Base-by-base conservation (phyloP, 2,113 vertebrate species). In the Egretta garzetta region DNA sequence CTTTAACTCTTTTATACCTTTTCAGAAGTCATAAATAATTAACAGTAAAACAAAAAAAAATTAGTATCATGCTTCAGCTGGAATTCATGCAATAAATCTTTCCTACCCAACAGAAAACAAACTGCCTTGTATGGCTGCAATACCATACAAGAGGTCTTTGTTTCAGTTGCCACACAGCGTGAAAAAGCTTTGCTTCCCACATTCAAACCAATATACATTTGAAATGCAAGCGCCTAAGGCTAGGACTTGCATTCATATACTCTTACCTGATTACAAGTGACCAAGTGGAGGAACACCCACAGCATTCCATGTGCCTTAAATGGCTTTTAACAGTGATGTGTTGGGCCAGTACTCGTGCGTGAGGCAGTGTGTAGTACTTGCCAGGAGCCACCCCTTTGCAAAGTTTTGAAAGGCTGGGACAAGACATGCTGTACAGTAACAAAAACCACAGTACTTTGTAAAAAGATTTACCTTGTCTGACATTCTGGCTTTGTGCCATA, bases 21-120 rank as follows among this genome's bases (percentile, higher is more conserved):
- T 68, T 88, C 73, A 85, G 74, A 75, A 85, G 68, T 11, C 50
- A 95, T 93, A 52, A 98, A 96, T 97, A 85, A 96, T 97, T 97
- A 97, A 96, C 66, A 18, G 24, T 58, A 70, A 82, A 84, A 67
- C 41, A 5, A 10, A 45, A 80, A 85, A 93, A 43, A 43, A 11
- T 39, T 39, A 73, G 45, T 26, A 70, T 94, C 71, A 95, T 2
- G 3, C 3, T 91, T 81, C 71, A 45, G 13, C 62, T 87, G 92
- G 90, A 96, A 93, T 91, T 90, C 35, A 45, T 64, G 58, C 77
- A 80, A 82, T 82, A 35, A 76, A 13, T 82, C 27, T 95, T 75
- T 89, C 22, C 45, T 76, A n/a, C 17, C 71, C 90, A 96, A 66
- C n/a, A 66, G 79, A 70, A 94, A 95, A 49, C 33, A 63, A 85